Base-by-base conservation (phyloP, 1,140 invertebrate genomes). In the Propsilocerus akamusi region DNA sequence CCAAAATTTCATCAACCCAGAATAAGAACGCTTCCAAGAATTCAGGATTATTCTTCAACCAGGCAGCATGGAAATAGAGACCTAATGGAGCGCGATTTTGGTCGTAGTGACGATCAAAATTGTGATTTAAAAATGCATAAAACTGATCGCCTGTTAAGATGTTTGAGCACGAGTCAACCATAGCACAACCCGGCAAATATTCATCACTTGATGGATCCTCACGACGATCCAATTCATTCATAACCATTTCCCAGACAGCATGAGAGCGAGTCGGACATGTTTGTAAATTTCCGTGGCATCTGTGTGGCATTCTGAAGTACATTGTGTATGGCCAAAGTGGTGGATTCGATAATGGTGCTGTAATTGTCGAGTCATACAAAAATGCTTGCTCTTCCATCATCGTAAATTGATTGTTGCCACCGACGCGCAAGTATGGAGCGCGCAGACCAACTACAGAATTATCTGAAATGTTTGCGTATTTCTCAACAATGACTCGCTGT, bases 361-460 rank as follows among this genome's bases (percentile, higher is more conserved):
- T 94, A 60, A 97, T 94, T 12, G 90, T 93, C 8, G 90, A 93
- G 63, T 96, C 92, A 64, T 95, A 97, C 6, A 95, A 68, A 75
- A 96, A 96, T 14, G 87, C 86, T 65, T 95, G 89, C 64, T 93
- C 88, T 68, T 94, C 90, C 89, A 95, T 94, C 90, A 96, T 96
- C 50, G 85, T 89, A 69, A 96, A 96, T 68, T 96, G 91, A 62
- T 93, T 92, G 71, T 95, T 93, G 20, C 93, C 93, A 52, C 93
- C 93, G 0, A 95, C 88, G 23, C 89, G 72, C 25, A 97, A 68
- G 63, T 95, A 94, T 0, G 93, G 93, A 0, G 92, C 88, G 37
- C 93, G 76, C 4, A 97, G 83, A 28, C 94, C 94, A 1, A 95
- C 88, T 20, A 97, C 87, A 53, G 86, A 89, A 67, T 92, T 91